Percentiles rank a stretch among this genome's conserved stretches.
phyloP scores from a whole-genome alignment of 2,888 invertebrate species.

The Amphipoea oculea region DNA sequence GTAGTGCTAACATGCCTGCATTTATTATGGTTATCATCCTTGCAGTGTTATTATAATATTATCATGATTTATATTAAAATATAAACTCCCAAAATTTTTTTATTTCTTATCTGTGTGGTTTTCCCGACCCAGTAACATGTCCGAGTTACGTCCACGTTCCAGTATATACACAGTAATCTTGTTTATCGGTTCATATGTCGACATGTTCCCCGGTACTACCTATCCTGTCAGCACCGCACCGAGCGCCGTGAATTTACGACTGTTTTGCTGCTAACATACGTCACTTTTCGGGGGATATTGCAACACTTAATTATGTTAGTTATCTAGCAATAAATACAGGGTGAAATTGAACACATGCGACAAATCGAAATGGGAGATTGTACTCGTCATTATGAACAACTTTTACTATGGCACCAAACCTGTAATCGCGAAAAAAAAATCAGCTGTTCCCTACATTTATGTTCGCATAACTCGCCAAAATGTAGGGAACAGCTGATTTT shows the following conservation, averaged over 20 bases:
- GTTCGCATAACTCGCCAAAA: no score
- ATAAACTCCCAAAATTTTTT: not conserved
- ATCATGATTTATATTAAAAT: not conserved
- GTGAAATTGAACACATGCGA: no score
- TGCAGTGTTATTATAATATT: not conserved
- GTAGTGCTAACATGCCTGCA: not conserved
- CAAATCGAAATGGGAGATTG: no score
- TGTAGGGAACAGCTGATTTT: no score
- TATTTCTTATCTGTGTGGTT: not conserved
- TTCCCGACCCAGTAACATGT: slow-evolving; percentile 3
- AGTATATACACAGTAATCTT: slow-evolving; percentile 68
- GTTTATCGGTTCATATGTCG: slow-evolving; percentile 75
- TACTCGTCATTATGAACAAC: no score
- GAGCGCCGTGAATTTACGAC: slow-evolving; percentile 70
- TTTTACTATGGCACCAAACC: no score
- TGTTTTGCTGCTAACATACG: slow-evolving; percentile 68
- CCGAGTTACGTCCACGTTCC: slow-evolving; percentile 11
- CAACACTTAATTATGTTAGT: slow-evolving; percentile 52
- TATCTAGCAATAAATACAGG: slow-evolving; percentile 37
- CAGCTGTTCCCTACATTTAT: no score
- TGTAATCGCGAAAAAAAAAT: no score
- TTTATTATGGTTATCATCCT: not conserved
- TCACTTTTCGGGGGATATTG: slow-evolving; percentile 62
- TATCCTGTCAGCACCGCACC: slow-evolving; percentile 49
- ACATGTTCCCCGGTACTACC: slow-evolving; percentile 54